phyloP scores from a whole-genome alignment of 2,888 invertebrate genomes.

The Macrosiphum euphorbiae region DNA sequence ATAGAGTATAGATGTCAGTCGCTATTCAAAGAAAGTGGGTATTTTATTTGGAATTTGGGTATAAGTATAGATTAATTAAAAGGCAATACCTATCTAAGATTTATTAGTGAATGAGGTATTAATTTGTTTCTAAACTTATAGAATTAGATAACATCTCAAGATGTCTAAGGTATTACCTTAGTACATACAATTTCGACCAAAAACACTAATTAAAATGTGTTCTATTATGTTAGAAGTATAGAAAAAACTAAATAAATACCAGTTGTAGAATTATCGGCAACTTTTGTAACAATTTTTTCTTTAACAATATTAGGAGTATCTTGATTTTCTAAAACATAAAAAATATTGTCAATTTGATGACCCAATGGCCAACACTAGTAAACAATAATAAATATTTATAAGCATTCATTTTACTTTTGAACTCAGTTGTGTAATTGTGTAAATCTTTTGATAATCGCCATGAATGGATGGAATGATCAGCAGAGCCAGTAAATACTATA shows the following conservation, averaged over 20 bases:
- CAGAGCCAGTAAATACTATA: slow-evolving; percentile 77
- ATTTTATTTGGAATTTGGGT: not conserved
- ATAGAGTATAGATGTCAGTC: too few relatives aligned
- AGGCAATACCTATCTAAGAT: not conserved
- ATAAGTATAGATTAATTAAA: not conserved
- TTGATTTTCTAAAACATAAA: slow-evolving; percentile 49
- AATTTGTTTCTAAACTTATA: not conserved
- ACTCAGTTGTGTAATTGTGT: slow-evolving; percentile 3
- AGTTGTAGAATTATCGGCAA: slow-evolving; percentile 5
- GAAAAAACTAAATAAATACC: slow-evolving; percentile 42
- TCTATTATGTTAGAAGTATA: not conserved
- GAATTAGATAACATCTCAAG: not conserved
- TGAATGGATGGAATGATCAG: slow-evolving; percentile 77
- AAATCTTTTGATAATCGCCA: slow-evolving; percentile 75
- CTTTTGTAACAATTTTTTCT: slow-evolving; percentile 48
- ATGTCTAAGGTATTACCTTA: not conserved
- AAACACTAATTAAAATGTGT: not conserved
- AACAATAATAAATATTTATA: not conserved
- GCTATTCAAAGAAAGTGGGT: not conserved
- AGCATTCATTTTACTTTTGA: slow-evolving; percentile 38
- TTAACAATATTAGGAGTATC: slow-evolving; percentile 53
- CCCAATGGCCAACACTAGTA: not conserved
- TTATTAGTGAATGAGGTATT: not conserved
- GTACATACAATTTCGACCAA: not conserved
- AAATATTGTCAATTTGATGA: not conserved